Base-by-base conservation (phyloP, 2,888 invertebrate species). In the Linnaemya vulpina region DNA sequence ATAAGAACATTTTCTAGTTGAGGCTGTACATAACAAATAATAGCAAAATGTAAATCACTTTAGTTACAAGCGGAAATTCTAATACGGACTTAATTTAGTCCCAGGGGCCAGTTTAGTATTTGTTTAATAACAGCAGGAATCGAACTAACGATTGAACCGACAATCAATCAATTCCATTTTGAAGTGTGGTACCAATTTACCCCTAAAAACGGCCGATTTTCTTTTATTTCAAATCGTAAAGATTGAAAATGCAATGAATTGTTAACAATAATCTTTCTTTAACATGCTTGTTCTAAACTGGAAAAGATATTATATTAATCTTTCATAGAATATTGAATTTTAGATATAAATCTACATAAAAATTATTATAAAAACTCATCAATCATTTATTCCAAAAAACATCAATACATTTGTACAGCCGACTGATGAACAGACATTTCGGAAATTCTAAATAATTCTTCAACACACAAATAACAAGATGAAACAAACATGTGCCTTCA, bases 401-500 rank as follows among this genome's bases (percentile, higher is more conserved):
- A 67, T 76, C 20, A 43, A 55, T 25, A 55, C n/a, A 40, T 40
- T 20, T 22, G 46, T 49, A 17, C 35, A 46, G 20, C 46, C 13
- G 20, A 46, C 22, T 4, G n/a, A 68, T 15, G 60, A 73, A 60
- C 15, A 63, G 49, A 60, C 49, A 70, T 60, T 30, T 15, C 51
- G 25, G 38, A 77, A 60, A 68, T 77, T 77, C 67, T 53, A 62
- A 60, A 78, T 60, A 51, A 40, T 30, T 51, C 58, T 55, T 15
- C 17, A 22, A 30, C 20, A n/a, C 60, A 77, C 77, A 68, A 68
- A 13, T 60, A 49, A 74, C 65, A 74, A 67, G 58, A 65, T 51
- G 35, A 67, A 73, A 79, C 20, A 60, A 80, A 60, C 80, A 80
- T 80, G 73, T 80, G 80, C 74, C 80, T 67, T 80, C 11, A 80